A percentile compares a stretch with the other conserved stretches of the same genome.
Evolutionary conservation across 1,140 invertebrate genomes (phyloP).

Genomic region (Trialeurodes vaporariorum): DNA sequence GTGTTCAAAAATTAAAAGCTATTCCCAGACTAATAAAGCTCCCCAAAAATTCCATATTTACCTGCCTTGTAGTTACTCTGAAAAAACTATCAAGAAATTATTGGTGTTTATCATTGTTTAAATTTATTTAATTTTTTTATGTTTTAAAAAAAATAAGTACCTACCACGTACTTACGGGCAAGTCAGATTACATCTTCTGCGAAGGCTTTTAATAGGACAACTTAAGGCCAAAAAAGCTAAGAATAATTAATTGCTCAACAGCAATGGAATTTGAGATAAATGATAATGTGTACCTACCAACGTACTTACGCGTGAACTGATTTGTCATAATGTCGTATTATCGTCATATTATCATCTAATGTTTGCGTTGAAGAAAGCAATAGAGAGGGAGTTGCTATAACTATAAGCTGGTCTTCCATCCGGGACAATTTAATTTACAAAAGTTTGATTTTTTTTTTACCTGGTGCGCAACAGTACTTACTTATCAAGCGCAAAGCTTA

Average conservation of each 20-base stretch:
- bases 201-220: no score
- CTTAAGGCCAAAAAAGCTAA: no score
- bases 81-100: no score
- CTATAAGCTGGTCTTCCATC: neutral
- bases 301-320: neutral
- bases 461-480: constrained; percentile 54
- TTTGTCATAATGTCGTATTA: neutral
- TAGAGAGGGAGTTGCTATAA: neutral
- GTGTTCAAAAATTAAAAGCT: no score
- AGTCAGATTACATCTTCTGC: no score
- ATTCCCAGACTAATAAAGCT: no score
- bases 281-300: neutral
- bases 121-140: neutral
- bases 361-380: neutral
- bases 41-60: no score
- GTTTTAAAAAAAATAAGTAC: neutral
- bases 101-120: neutral
- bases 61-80: no score
- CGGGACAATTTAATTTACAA: neutral
- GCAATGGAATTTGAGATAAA: no score
- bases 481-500: constrained; percentile 39
- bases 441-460: constrained; percentile 37
- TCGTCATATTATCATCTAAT: no score
- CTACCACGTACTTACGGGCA: no score
- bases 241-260: no score